A percentile compares a stretch with the other conserved stretches of the same genome.
These are phyloP conservation scores for Solea solea DNA, from an alignment of 2,113 vertebrate genomes.

Conservation along the genomic window DNA sequence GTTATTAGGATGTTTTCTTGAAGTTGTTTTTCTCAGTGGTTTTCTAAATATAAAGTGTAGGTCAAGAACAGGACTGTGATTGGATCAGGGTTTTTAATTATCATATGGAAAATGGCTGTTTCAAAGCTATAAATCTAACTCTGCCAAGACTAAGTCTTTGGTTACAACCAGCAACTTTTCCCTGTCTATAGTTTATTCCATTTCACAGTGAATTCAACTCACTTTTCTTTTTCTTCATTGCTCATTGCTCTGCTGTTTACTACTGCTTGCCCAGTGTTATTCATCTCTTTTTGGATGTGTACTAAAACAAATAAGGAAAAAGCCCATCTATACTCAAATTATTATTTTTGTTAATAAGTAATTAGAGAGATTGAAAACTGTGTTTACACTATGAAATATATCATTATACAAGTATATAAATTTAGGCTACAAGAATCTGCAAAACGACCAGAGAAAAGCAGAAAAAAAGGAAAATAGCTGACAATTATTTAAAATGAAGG, in stretches of 20 bases:
- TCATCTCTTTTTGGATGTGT: no score
- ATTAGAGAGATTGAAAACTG: no score
- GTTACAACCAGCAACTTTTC: neutral
- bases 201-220: neutral
- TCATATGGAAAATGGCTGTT: neutral
- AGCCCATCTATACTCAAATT: no score
- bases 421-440: neutral
- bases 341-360: no score
- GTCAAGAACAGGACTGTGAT: neutral
- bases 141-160: neutral
- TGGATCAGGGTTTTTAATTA: neutral
- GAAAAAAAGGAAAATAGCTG: neutral
- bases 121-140: conserved; percentile 7
- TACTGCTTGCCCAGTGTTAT: no score
- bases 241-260: neutral
- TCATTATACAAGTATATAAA: no score
- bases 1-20: no score
- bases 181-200: neutral
- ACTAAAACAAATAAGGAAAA: no score
- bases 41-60: conserved; percentile 7
- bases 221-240: neutral
- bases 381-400: no score
- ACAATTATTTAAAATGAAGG: neutral
- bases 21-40: neutral
- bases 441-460: neutral